A percentile compares a stretch with the other conserved stretches of the same genome.
Conservation (phyloP, 2,113 vertebrate genomes). For the Myrmophylax atrothorax region DNA sequence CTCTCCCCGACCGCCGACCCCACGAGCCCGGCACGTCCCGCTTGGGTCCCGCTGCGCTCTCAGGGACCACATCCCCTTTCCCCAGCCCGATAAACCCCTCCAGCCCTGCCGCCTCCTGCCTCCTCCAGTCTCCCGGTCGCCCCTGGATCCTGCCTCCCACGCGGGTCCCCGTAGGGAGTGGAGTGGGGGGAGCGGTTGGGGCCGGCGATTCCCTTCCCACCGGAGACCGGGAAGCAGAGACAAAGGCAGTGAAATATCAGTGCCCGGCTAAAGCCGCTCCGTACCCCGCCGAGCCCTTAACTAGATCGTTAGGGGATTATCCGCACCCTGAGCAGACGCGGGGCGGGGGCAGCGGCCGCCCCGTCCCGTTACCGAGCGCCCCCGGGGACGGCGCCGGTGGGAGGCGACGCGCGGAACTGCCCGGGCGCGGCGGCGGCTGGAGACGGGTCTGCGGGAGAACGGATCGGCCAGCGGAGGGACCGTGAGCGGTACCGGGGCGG, state of each 20-base stretch:
- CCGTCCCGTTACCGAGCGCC: conserved; percentile 19
- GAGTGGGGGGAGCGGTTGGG: background rate
- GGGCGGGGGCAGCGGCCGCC: background rate
- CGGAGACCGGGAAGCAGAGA: background rate
- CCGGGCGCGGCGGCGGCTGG: background rate
- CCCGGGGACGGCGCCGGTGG: background rate
- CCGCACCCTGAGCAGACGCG: background rate
- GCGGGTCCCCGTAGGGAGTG: background rate
- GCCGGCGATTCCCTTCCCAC: background rate
- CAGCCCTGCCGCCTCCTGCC: background rate
- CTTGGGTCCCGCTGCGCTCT: background rate
- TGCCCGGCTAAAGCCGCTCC: conserved; percentile 14
- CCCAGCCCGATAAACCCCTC: background rate
- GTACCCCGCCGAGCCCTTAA: conserved; percentile 47
- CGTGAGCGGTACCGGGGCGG: background rate
- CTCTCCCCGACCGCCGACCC: background rate
- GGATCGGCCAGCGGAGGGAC: background rate
- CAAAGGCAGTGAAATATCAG: conserved; percentile 38
- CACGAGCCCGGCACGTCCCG: background rate
- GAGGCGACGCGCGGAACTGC: background rate
- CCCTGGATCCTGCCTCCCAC: background rate
- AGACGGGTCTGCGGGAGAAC: background rate
- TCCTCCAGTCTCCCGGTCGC: background rate
- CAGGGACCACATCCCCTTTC: background rate
- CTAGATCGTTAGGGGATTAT: conserved; percentile 53